Percentiles rank a stretch among this genome's conserved stretches.
Conservation (phyloP, 2,888 invertebrate species). For the Acleris literana region DNA sequence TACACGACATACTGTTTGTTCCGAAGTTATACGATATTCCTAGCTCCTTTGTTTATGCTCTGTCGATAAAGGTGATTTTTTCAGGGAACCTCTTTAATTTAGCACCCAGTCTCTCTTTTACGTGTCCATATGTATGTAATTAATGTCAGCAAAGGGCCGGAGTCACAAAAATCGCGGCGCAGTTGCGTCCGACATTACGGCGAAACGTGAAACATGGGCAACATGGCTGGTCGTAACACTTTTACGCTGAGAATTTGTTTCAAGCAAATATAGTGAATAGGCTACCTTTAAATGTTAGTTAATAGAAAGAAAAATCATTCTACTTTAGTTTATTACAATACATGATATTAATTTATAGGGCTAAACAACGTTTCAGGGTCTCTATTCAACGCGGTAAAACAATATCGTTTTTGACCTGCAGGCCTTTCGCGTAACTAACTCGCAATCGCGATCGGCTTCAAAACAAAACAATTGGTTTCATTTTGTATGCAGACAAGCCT, state of each 20-base stretch:
- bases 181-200: constrained; percentile 27
- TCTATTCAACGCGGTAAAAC: no score
- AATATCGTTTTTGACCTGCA: no score
- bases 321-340: no score
- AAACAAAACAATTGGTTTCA: no score
- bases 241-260: constrained; percentile 44
- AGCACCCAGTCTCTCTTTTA: constrained; percentile 12
- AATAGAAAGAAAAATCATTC: neutral
- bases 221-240: no score
- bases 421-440: no score
- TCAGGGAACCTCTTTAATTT: constrained; percentile 8
- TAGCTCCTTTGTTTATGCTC: constrained; percentile 15
- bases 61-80: constrained; percentile 17
- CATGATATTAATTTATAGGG: no score
- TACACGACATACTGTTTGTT: no score
- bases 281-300: neutral
- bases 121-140: constrained; percentile 30
- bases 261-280: constrained; percentile 41
- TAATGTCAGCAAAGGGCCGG: constrained; percentile 27
- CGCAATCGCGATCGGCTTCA: no score
- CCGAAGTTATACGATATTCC: neutral
- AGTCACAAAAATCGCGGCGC: constrained; percentile 31
- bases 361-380: no score
- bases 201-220: constrained; percentile 16
- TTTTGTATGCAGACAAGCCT: no score